Conservation (phyloP, 2,888 invertebrate genomes). For the Catocala fraxini region DNA sequence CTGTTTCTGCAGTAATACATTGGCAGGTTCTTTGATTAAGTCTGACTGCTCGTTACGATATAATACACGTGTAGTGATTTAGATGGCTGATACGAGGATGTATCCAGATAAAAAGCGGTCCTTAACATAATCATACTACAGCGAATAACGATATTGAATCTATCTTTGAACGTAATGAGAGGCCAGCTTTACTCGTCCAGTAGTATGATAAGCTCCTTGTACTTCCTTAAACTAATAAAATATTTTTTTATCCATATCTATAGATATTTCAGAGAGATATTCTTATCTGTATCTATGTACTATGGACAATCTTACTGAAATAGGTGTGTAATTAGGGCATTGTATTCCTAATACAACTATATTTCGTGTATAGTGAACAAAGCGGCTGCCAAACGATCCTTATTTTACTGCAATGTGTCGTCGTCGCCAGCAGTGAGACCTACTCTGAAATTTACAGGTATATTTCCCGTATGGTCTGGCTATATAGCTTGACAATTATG, state of each 20-base stretch:
- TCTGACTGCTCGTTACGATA: neutral
- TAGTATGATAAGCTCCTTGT: conserved; percentile 5
- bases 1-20: neutral
- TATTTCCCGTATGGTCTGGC: too few relatives aligned
- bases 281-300: too few relatives aligned
- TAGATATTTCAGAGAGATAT: too few relatives aligned
- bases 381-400: too few relatives aligned
- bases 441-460: too few relatives aligned
- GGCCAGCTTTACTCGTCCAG: conserved; percentile 13
- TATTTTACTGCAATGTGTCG: too few relatives aligned
- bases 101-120: conserved; percentile 30
- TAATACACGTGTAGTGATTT: neutral
- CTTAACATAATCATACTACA: conserved; percentile 29
- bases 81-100: conserved; percentile 8
- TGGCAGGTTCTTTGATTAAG: neutral
- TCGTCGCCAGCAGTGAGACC: too few relatives aligned
- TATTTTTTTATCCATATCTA: neutral
- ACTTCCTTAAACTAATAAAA: neutral
- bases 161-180: conserved; percentile 31
- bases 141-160: conserved; percentile 32
- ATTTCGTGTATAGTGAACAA: too few relatives aligned
- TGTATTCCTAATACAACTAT: too few relatives aligned
- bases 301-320: too few relatives aligned
- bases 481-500: too few relatives aligned
- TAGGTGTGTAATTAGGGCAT: too few relatives aligned